Evolutionary conservation across 2,888 invertebrate genomes (phyloP).

Genomic region (Tupiocoris notatus): DNA sequence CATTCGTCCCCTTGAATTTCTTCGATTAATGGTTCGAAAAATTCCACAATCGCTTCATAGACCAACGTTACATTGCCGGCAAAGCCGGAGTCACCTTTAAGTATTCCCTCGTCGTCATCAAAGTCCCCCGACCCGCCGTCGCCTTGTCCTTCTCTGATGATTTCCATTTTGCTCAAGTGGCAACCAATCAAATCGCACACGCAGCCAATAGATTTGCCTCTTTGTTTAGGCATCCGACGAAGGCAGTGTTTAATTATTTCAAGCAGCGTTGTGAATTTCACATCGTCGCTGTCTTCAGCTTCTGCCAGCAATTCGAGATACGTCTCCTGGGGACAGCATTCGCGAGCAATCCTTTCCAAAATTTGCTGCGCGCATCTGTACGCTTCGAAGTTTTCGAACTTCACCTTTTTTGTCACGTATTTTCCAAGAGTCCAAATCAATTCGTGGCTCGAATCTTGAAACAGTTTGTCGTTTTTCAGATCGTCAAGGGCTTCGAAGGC

Average conservation of each 20-base stretch:
- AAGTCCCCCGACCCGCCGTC: not conserved
- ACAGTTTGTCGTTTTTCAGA: conserved; percentile 3
- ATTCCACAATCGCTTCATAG: conserved; percentile 11
- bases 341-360: conserved; percentile 15
- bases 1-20: not conserved
- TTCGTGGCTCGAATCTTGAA: conserved; percentile 14
- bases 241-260: conserved; percentile 23
- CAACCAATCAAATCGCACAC: conserved; percentile 16
- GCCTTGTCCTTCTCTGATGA: not conserved
- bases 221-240: conserved; percentile 15
- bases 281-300: conserved; percentile 22
- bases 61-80: not conserved
- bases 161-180: conserved; percentile 21
- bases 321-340: conserved; percentile 23
- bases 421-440: conserved; percentile 10
- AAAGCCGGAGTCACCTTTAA: not conserved
- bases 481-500: conserved; percentile 12
- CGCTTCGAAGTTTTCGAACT: not conserved
- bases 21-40: conserved; percentile 8
- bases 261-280: conserved; percentile 19
- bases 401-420: conserved; percentile 10
- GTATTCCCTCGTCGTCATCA: not conserved
- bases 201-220: conserved; percentile 23
- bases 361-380: conserved; percentile 9
- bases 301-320: conserved; percentile 20